Conservation (phyloP, 2,797 vertebrate genomes). For the Malurus leucopterus region DNA sequence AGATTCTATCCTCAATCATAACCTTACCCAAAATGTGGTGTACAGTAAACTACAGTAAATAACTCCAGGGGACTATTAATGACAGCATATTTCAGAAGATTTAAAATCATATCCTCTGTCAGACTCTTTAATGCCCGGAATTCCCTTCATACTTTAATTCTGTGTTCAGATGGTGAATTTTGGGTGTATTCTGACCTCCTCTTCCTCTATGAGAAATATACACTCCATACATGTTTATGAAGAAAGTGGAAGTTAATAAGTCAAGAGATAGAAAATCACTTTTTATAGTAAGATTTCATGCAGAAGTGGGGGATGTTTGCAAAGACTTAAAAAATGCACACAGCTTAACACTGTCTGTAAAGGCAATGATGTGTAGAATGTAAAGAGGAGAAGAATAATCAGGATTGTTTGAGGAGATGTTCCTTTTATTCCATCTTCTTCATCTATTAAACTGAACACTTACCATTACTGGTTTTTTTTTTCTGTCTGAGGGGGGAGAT, state of each 20-base stretch:
- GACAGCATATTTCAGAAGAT: too few relatives aligned
- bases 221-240: not conserved
- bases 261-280: not conserved
- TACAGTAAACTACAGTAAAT: too few relatives aligned
- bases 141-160: too few relatives aligned
- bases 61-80: too few relatives aligned
- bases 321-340: not conserved
- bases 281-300: not conserved
- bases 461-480: not conserved
- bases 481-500: not conserved
- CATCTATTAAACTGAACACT: not conserved
- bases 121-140: too few relatives aligned
- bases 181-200: not conserved
- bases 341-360: not conserved
- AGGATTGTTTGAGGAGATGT: not conserved
- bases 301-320: not conserved
- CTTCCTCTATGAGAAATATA: not conserved
- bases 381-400: not conserved
- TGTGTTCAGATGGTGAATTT: not conserved
- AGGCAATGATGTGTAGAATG: not conserved
- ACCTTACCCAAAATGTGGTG: too few relatives aligned
- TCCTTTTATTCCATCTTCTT: not conserved
- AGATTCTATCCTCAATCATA: too few relatives aligned
- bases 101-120: too few relatives aligned
- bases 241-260: not conserved